A percentile compares a stretch with the other conserved stretches of the same genome.
These are phyloP conservation scores for Diadema setosum DNA, from an alignment of 35 echinoderm and acorn worm genomes.

Conservation along the genomic window DNA sequence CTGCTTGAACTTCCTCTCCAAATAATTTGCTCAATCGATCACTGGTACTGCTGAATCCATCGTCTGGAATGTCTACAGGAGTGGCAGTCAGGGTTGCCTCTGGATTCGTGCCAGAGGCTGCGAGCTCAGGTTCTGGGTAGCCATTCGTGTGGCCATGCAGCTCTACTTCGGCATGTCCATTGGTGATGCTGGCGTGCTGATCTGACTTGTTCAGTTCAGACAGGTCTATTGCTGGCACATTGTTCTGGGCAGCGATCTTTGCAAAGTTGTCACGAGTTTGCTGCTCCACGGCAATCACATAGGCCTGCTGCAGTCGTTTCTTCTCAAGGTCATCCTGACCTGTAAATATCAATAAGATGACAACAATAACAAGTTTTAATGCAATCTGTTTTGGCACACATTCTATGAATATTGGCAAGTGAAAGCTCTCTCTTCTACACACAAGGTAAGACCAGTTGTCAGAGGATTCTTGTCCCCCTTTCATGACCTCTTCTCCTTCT, in stretches of 20 bases:
- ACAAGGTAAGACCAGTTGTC: no score
- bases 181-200: constrained; percentile 42
- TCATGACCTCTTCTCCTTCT: no score
- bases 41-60: neutral
- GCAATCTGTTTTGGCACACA: no score
- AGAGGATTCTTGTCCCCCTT: no score
- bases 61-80: neutral
- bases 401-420: no score
- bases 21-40: neutral
- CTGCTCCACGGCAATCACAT: constrained; percentile 87
- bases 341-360: neutral
- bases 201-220: constrained; percentile 22
- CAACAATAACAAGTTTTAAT: no score
- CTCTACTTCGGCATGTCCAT: constrained; percentile 44
- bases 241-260: constrained; percentile 64
- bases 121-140: neutral
- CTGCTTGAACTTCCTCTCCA: neutral
- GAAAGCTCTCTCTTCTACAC: no score
- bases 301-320: constrained; percentile 85
- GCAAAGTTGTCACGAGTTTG: constrained; percentile 71
- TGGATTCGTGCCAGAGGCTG: neutral
- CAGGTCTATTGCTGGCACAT: constrained; percentile 65
- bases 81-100: neutral
- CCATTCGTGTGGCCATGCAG: neutral
- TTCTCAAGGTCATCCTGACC: constrained; percentile 53